Evolutionary conservation across 2,113 vertebrate species (phyloP), one percentile per base, ranked within the genome.

Genomic region (Pedionomus torquatus): DNA sequence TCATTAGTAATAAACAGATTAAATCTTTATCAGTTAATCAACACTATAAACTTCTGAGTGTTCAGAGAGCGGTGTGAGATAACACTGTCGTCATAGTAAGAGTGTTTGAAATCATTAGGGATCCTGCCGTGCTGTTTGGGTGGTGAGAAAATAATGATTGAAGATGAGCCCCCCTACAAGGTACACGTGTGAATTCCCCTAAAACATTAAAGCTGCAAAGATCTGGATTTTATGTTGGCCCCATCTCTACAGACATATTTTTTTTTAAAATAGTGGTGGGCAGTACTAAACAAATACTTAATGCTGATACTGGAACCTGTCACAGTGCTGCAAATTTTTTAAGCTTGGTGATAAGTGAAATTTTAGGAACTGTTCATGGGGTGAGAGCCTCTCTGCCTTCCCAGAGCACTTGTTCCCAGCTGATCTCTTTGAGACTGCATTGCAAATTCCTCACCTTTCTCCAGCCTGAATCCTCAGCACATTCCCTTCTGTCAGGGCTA

Each of bases 11-110:
- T 96, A 92, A 93, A 90, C 78, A 87, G 63, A 92, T 97, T 92
- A 90, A 95, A 91, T 91, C 88, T 90, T 95, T 96, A 93, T 84
- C 94, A 91, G 94, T 88, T 97, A 95, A 94, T 97, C 92, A 95
- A 87, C 95, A 87, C 91, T 88, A 89, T 89, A 83, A 91, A 95
- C 86, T 95, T 97, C 70, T 93, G 87, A 96, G 91, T 85, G 86
- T 91, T 95, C 0, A 1, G 83, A 87, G 74, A 89, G 71, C 9
- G 5, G 54, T 8, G 2, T 86, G 95, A 95, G 91, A 81, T 92
- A 94, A 86, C 90, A 58, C 91, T 91, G 84, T 95, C 48, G 25
- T 94, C 87, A 87, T 76, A 82, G 20, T 61, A 78, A 51, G 57
- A 85, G 65, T 18, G 60, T 83, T 95, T 94, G 91, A 93, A 95